A percentile compares a stretch with the other conserved stretches of the same genome.
These are phyloP conservation scores for Chymomyza amoena DNA, from an alignment of 2,888 invertebrate species.

Conservation along the genomic window DNA sequence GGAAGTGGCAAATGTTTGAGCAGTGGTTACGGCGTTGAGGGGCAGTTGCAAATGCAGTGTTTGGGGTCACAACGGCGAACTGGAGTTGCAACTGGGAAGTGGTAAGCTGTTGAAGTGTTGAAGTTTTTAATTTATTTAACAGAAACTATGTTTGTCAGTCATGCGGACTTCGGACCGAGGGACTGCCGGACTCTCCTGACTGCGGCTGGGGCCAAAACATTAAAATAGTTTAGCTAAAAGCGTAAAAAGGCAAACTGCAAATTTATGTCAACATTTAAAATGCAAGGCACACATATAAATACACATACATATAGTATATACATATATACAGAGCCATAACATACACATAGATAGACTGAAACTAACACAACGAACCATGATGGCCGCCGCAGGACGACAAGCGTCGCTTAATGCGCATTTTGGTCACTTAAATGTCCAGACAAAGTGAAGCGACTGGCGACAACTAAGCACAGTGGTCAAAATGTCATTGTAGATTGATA, in stretches of 20 bases:
- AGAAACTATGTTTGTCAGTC: constrained; percentile 39
- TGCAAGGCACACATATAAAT: constrained; percentile 53
- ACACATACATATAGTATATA: constrained; percentile 16
- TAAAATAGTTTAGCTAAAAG: constrained; percentile 58
- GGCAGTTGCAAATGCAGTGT: too few relatives aligned
- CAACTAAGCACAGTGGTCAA: neutral
- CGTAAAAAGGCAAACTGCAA: constrained; percentile 49
- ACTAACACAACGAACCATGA: constrained; percentile 13
- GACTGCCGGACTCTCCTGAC: neutral
- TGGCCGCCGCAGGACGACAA: constrained; percentile 16
- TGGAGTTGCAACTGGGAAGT: neutral
- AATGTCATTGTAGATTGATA: neutral
- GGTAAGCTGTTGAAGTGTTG: constrained; percentile 37
- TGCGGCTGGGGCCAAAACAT: constrained; percentile 27
- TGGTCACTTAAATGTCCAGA: constrained; percentile 60
- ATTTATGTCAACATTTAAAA: constrained; percentile 62
- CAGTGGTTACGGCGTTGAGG: too few relatives aligned
- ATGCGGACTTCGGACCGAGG: constrained; percentile 7
- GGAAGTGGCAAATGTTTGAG: neutral
- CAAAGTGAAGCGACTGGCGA: constrained; percentile 12
- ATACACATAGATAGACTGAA: constrained; percentile 27
- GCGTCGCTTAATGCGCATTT: constrained; percentile 60
- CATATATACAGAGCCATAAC: constrained; percentile 26
- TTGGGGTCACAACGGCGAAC: neutral
- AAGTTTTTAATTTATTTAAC: constrained; percentile 61